Conservation (phyloP, 1,140 invertebrate genomes). For the Hypothenemus hampei region DNA sequence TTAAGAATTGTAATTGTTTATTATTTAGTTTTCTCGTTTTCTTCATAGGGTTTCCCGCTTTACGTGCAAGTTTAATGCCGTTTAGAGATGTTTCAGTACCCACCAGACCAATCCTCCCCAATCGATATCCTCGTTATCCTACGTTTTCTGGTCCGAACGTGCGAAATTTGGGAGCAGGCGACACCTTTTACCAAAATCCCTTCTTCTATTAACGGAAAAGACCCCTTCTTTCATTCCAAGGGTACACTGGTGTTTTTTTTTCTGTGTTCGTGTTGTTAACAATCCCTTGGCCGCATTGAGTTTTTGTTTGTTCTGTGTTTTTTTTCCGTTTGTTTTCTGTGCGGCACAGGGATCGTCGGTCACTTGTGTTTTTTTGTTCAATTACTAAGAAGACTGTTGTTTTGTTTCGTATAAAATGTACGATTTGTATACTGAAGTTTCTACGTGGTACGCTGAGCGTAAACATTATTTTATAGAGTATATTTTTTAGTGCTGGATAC, state of each 20-base stretch:
- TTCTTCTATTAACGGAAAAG: constrained; percentile 32
- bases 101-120: constrained; percentile 33
- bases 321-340: background rate
- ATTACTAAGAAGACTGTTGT: too few relatives aligned
- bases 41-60: constrained; percentile 24
- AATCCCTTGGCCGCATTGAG: background rate
- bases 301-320: background rate
- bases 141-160: constrained; percentile 26
- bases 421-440: too few relatives aligned
- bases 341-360: too few relatives aligned
- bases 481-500: too few relatives aligned
- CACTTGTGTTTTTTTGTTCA: too few relatives aligned
- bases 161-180: constrained; percentile 37
- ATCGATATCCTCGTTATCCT: constrained; percentile 29
- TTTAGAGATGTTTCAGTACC: constrained; percentile 33
- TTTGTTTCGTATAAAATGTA: constrained; percentile 11
- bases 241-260: constrained; percentile 9
- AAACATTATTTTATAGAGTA: too few relatives aligned
- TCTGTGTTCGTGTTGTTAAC: too few relatives aligned
- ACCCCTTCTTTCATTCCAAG: background rate
- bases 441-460: too few relatives aligned
- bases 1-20: constrained; percentile 3
- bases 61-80: constrained; percentile 33
- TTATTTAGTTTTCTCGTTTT: too few relatives aligned
- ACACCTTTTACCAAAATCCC: constrained; percentile 34